Evolutionary conservation across 2,888 invertebrate species (phyloP).

Genomic region (Napeogenes inachia): DNA sequence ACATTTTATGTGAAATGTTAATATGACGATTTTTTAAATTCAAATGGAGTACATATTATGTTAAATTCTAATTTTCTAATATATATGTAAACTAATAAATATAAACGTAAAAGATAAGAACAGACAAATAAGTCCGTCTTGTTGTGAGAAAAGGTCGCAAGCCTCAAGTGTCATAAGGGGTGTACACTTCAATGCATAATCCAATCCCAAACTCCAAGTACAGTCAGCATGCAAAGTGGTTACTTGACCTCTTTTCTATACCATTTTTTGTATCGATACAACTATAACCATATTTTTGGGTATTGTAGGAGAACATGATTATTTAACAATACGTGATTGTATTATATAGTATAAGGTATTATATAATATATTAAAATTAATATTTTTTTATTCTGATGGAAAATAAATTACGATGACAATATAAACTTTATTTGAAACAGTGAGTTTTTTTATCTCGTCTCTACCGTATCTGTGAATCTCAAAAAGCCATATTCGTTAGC

Average conservation of each 20-base stretch:
- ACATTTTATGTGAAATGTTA: too few species aligned
- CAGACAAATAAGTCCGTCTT: not conserved
- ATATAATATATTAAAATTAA: too few species aligned
- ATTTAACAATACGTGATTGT: too few species aligned
- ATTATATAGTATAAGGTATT: too few species aligned
- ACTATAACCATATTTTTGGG: constrained; percentile 6
- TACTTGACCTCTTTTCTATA: constrained; percentile 17
- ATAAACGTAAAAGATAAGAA: not conserved
- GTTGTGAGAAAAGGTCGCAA: constrained; percentile 10
- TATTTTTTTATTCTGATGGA: too few species aligned
- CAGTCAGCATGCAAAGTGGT: constrained; percentile 27
- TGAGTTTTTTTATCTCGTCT: constrained; percentile 14
- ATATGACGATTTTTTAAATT: too few species aligned
- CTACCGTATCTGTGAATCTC: constrained; percentile 18
- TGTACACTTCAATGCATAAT: constrained; percentile 13
- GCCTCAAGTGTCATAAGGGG: constrained; percentile 9
- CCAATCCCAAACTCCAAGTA: constrained; percentile 21
- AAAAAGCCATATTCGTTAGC: constrained; percentile 23
- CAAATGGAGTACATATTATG: too few species aligned
- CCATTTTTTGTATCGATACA: constrained; percentile 19
- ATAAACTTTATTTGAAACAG: constrained; percentile 16
- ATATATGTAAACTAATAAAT: not conserved
- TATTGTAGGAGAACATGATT: too few species aligned
- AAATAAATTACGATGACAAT: not conserved
- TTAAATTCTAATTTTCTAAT: too few species aligned